These are phyloP conservation scores for Meda fulgida DNA, from an alignment of 2,797 vertebrate species.

Conservation along the genomic window DNA sequence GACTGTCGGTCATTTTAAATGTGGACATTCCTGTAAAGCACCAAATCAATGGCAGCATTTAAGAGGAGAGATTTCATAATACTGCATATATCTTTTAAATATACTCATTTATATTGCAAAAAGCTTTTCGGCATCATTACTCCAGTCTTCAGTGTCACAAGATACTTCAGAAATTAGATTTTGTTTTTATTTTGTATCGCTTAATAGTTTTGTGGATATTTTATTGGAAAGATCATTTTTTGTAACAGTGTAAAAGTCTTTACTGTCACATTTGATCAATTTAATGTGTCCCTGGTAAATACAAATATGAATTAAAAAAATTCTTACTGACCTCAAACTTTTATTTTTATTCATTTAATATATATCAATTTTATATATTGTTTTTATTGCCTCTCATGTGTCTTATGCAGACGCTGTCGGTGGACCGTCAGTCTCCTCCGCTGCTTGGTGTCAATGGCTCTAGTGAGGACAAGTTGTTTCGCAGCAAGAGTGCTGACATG, in stretches of 20 bases:
- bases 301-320: background rate
- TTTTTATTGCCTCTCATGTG: background rate
- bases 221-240: too few relatives aligned
- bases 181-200: background rate
- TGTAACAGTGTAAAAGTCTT: background rate
- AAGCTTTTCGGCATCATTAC: background rate
- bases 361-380: background rate
- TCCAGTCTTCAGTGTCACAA: background rate
- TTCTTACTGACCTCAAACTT: background rate
- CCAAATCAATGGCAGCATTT: background rate
- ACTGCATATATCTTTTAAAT: background rate
- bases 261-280: background rate
- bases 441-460: conserved; percentile 86
- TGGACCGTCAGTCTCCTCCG: conserved; percentile 78
- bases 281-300: background rate
- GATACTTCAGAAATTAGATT: background rate
- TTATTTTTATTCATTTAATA: background rate
- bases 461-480: conserved; percentile 90
- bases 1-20: background rate
- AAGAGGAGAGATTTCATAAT: background rate
- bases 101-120: background rate
- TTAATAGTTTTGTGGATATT: background rate
- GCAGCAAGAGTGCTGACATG: conserved; percentile 91
- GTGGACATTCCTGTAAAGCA: background rate
- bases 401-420: conserved; percentile 71